phyloP scores from a whole-genome alignment of 2,888 invertebrate genomes.

The Mesochorus sp. region DNA sequence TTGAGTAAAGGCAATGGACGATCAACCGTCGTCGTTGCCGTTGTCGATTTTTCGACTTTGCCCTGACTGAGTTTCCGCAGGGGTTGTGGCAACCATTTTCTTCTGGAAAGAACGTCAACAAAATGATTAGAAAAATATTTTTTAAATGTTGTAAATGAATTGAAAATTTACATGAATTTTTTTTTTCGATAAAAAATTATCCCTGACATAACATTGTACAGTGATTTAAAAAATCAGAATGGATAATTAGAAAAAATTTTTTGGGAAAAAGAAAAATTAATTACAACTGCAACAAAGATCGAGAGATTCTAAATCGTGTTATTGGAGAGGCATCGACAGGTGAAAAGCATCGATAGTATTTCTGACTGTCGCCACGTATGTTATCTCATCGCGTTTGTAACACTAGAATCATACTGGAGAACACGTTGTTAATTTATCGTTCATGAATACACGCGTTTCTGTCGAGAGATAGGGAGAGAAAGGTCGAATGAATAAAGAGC shows the following conservation, averaged over 20 bases:
- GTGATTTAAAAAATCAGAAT: background rate
- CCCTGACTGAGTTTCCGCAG: slow-evolving; percentile 94
- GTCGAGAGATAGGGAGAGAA: slow-evolving; percentile 22
- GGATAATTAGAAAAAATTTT: background rate
- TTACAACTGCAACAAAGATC: too few relatives aligned
- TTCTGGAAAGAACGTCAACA: slow-evolving; percentile 82
- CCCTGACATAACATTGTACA: too few relatives aligned
- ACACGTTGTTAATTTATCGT: slow-evolving; percentile 11
- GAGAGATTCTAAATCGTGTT: too few relatives aligned
- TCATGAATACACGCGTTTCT: slow-evolving; percentile 45
- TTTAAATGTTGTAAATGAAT: background rate
- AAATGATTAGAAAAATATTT: background rate
- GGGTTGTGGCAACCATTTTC: slow-evolving; percentile 95
- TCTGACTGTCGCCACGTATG: background rate
- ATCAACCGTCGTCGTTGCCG: slow-evolving; percentile 69
- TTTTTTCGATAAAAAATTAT: too few relatives aligned
- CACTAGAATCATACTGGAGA: background rate
- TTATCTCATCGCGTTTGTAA: slow-evolving; percentile 6
- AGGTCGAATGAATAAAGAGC: slow-evolving; percentile 48
- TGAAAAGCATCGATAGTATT: too few relatives aligned
- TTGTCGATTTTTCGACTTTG: slow-evolving; percentile 89
- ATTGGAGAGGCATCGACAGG: too few relatives aligned
- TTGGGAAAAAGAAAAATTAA: background rate
- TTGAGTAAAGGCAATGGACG: slow-evolving; percentile 86
- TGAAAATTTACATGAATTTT: background rate